Conservation (phyloP, 2,113 vertebrate species). For the Progne subis region DNA sequence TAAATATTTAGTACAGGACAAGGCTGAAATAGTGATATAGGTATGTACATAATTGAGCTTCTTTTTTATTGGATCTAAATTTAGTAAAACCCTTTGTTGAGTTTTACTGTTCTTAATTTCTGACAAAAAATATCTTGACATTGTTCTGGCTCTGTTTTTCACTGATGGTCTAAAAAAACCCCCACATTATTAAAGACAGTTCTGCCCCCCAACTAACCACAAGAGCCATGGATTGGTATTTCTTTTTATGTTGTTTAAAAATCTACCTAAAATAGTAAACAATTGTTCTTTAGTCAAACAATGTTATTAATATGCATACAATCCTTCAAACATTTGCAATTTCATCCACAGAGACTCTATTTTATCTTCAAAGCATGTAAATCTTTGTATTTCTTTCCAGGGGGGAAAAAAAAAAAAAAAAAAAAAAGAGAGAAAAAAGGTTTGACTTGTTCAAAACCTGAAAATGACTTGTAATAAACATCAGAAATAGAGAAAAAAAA, state of each 20-base stretch:
- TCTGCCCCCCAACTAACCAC: accelerated
- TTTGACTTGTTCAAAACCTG: background rate
- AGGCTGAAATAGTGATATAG: background rate
- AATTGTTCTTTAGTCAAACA: background rate
- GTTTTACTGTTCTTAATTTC: background rate
- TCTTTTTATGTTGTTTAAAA: background rate
- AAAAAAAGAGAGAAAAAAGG: accelerated
- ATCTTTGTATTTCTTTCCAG: background rate
- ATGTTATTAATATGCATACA: background rate
- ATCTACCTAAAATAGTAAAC: background rate
- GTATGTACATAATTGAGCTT: background rate
- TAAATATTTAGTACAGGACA: background rate
- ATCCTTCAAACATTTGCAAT: background rate
- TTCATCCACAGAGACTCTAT: background rate
- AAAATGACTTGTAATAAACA: background rate
- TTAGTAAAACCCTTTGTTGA: background rate
- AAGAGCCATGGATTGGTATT: background rate
- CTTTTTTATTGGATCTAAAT: background rate
- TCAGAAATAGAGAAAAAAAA: background rate
- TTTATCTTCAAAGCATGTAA: conserved; percentile 4
- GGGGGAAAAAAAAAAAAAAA: too few species aligned
- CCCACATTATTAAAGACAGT: background rate
- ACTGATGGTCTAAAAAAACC: background rate
- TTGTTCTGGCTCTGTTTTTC: background rate
- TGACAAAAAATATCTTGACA: background rate